Base-by-base conservation (phyloP, 2,113 vertebrate genomes). In the Alouatta palliata region DNA sequence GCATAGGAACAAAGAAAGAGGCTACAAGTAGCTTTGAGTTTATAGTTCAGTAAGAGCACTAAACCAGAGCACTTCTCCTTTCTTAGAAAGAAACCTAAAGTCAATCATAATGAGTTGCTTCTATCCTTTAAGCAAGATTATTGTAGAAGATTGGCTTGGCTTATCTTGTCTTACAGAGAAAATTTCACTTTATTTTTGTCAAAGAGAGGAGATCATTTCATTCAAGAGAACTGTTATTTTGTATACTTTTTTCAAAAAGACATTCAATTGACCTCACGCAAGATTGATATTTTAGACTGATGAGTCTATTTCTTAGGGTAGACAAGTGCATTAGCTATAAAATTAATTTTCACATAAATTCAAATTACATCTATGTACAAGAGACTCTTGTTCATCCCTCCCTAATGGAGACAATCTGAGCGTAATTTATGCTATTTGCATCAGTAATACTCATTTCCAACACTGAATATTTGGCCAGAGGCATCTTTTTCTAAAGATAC, bases 141-240 rank as follows among this genome's bases (percentile, higher is more conserved):
- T 94, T 94, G 13, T 40, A 8, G 19, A 61, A 83, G 12, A 96
- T 32, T 94, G 70, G 73, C 97, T 96, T 85, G 58, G 23, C 13
- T 81, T 19, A 30, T 64, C 47, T 91, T 40, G 7, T 92, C 64
- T 68, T 95, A 30, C n/a, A 95, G 54, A 76, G 27, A 70, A 77
- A 93, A 5, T 87, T 97, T 73, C 47, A 84, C 85, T 93, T 96
- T 96, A 90, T 77, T 96, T 95, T 95, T 94, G 71, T 96, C 84
- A 94, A 84, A 81, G 37, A 77, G 32, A 93, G 37, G 21, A 92
- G 35, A 87, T 79, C 32, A 70, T 90, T 95, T 96, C 79, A 95
- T 73, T 40, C 23, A 23, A 61, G 17, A 81, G 90, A 77, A 70
- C 8, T 81, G 45, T 37, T 75, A 37, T 82, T 88, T 86, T 95